Conservation (phyloP, 2,888 invertebrate species). For the Tortrix viridana region DNA sequence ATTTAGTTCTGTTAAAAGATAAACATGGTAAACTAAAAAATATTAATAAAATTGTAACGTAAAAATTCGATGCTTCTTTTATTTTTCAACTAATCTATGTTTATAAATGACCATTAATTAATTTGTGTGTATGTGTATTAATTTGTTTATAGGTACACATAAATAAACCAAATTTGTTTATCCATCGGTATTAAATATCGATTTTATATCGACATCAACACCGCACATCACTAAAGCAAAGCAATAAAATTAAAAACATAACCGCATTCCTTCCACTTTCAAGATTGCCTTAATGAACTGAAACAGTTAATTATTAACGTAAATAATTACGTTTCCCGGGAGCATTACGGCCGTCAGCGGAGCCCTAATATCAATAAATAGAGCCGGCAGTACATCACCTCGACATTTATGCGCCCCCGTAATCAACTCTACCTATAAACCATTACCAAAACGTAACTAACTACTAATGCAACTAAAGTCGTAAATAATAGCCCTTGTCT, state of each 20-base stretch:
- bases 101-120: too few relatives aligned
- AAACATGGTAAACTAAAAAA: too few relatives aligned
- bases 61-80: too few relatives aligned
- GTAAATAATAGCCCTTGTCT: constrained; percentile 44
- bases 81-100: too few relatives aligned
- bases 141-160: too few relatives aligned
- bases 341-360: constrained; percentile 45
- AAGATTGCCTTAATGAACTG: constrained; percentile 28
- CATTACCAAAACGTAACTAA: constrained; percentile 54
- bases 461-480: constrained; percentile 47
- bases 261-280: constrained; percentile 30
- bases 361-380: constrained; percentile 47
- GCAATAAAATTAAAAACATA: constrained; percentile 28
- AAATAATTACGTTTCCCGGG: constrained; percentile 37
- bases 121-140: too few relatives aligned
- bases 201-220: constrained; percentile 4
- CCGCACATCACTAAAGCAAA: constrained; percentile 19
- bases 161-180: background rate
- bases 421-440: constrained; percentile 56
- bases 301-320: constrained; percentile 36
- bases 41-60: too few relatives aligned
- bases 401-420: constrained; percentile 48
- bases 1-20: too few relatives aligned
- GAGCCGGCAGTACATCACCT: constrained; percentile 39
- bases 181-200: constrained; percentile 5